Percentiles rank a stretch among this genome's conserved stretches.
phyloP scores from a whole-genome alignment of 2,888 invertebrate genomes.

The Apamea anceps region DNA sequence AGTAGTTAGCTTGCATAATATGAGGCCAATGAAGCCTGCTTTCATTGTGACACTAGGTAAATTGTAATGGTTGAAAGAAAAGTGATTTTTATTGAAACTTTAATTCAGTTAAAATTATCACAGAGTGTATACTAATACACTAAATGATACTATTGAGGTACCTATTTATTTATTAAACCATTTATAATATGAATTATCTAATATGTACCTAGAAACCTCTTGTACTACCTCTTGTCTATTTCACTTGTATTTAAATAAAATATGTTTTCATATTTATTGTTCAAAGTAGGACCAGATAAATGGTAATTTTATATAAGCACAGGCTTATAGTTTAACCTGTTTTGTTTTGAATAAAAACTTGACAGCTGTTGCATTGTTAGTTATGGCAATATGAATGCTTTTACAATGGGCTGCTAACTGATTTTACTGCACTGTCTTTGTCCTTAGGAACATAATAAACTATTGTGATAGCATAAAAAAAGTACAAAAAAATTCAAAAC shows the following conservation, averaged over 20 bases:
- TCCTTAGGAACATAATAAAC: not conserved
- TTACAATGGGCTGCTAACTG: not conserved
- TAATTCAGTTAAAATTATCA: not conserved
- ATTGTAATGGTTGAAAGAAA: too few species aligned
- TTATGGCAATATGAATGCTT: too few species aligned
- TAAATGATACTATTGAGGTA: not conserved
- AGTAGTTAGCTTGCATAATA: slow-evolving; percentile 33
- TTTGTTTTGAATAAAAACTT: not conserved
- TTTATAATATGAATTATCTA: too few species aligned
- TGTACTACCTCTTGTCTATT: too few species aligned
- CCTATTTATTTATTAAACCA: too few species aligned
- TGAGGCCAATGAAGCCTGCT: slow-evolving; percentile 1
- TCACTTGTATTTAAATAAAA: not conserved
- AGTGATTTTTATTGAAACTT: not conserved
- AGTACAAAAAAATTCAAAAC: not conserved
- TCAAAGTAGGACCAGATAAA: not conserved
- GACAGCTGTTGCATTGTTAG: not conserved
- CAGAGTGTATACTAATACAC: not conserved
- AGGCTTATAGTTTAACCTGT: not conserved
- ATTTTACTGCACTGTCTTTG: not conserved
- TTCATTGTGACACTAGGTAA: not conserved
- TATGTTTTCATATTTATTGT: not conserved
- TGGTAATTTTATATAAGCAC: not conserved
- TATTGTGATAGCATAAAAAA: not conserved
- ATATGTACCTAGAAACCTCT: too few species aligned